phyloP scores from a whole-genome alignment of 2,888 invertebrate species.

The Lysandra coridon region DNA sequence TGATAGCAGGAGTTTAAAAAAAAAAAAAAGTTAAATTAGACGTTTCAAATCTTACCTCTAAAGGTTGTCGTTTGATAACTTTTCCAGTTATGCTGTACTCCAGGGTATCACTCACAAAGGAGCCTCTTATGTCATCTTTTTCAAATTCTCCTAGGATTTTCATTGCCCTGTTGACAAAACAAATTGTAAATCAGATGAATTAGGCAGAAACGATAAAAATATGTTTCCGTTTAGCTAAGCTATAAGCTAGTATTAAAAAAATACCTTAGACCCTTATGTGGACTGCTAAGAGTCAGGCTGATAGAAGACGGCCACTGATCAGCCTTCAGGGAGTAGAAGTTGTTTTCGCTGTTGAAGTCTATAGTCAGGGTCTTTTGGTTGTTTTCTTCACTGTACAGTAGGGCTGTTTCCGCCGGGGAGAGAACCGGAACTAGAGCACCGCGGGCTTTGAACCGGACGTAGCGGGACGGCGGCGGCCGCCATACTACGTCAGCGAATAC shows the following conservation, averaged over 20 bases:
- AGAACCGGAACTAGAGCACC: slow-evolving; percentile 63
- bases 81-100: slow-evolving; percentile 69
- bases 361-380: slow-evolving; percentile 51
- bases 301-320: slow-evolving; percentile 56
- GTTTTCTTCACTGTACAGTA: slow-evolving; percentile 56
- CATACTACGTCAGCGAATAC: slow-evolving; percentile 72
- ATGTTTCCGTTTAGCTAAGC: too few species aligned
- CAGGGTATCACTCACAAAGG: slow-evolving; percentile 60
- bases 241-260: slow-evolving; percentile 17
- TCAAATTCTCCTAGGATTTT: slow-evolving; percentile 68
- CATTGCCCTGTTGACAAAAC: slow-evolving; percentile 56
- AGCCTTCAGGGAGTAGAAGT: slow-evolving; percentile 64
- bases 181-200: neutral
- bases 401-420: slow-evolving; percentile 55
- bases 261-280: slow-evolving; percentile 66
- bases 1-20: too few species aligned
- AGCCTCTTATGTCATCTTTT: slow-evolving; percentile 62
- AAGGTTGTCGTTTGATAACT: slow-evolving; percentile 59
- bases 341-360: slow-evolving; percentile 56
- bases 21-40: too few species aligned
- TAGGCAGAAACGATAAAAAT: too few species aligned
- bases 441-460: slow-evolving; percentile 69
- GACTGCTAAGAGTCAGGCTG: slow-evolving; percentile 61
- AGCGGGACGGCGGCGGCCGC: slow-evolving; percentile 65
- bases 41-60: slow-evolving; percentile 53